Percentiles rank a stretch among this genome's conserved stretches.
phyloP scores from a whole-genome alignment of 2,888 invertebrate genomes.

The Dorcus hopei region DNA sequence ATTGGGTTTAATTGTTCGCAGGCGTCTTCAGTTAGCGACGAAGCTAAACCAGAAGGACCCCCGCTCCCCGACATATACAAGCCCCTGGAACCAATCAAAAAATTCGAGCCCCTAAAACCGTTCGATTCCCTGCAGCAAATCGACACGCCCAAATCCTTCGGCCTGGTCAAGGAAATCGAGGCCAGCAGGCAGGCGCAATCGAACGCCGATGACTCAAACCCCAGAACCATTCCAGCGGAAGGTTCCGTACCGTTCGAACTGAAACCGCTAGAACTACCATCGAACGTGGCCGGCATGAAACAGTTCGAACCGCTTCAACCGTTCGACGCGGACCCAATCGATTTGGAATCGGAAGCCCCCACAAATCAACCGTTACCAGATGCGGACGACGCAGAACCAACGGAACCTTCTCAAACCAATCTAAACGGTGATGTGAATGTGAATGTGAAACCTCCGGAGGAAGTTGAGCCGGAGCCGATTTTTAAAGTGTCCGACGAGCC shows the following conservation, averaged over 20 bases:
- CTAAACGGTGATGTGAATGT: no score
- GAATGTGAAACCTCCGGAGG: no score
- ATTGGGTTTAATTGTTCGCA: no score
- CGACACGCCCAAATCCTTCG: conserved; percentile 42
- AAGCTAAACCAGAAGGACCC: neutral
- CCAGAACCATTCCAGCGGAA: neutral
- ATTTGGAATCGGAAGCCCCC: neutral
- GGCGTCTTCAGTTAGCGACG: neutral
- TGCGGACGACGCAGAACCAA: neutral
- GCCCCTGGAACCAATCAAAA: conserved; percentile 27
- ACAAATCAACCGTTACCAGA: neutral
- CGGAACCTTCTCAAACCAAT: neutral
- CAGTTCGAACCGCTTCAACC: conserved; percentile 6
- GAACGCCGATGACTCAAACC: neutral
- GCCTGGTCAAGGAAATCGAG: conserved; percentile 38
- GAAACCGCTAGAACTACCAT: conserved; percentile 7
- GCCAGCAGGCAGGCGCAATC: conserved; percentile 5
- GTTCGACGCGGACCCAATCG: neutral
- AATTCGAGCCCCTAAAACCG: conserved; percentile 37
- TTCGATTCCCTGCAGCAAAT: conserved; percentile 42
- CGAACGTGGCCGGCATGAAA: neutral
- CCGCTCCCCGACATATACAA: conserved; percentile 22
- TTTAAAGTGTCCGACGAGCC: neutral
- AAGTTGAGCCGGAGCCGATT: no score
- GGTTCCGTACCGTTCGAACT: conserved; percentile 9